These are phyloP conservation scores for Myxocyprinus asiaticus DNA, from an alignment of 2,113 vertebrate species.

Conservation along the genomic window DNA sequence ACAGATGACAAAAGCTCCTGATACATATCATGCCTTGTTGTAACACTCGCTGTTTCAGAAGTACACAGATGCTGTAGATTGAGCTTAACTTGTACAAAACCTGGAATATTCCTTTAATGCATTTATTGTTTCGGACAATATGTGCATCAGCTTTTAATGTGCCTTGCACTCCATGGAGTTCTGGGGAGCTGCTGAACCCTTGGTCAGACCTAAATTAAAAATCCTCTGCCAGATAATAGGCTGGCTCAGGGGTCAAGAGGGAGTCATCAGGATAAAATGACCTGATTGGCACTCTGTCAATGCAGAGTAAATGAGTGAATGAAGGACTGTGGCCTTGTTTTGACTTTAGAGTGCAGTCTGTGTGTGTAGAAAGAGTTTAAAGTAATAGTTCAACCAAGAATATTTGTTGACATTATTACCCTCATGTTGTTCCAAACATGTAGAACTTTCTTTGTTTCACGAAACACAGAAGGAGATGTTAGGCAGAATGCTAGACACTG, in stretches of 20 bases:
- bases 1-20: slow-evolving; percentile 22
- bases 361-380: slow-evolving; percentile 11
- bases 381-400: neutral
- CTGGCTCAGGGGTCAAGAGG: neutral
- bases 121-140: neutral
- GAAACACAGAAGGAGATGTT: no score
- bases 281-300: slow-evolving; percentile 13
- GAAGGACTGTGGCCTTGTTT: slow-evolving; percentile 3
- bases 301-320: slow-evolving; percentile 4
- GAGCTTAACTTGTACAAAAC: no score
- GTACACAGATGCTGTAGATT: no score
- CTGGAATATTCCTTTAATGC: neutral
- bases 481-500: no score
- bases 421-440: no score
- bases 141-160: neutral
- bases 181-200: slow-evolving; percentile 1
- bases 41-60: neutral
- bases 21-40: slow-evolving; percentile 13
- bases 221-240: slow-evolving; percentile 1
- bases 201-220: slow-evolving; percentile 21
- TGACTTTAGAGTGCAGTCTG: neutral
- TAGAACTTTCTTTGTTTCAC: no score
- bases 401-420: no score
- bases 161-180: neutral
- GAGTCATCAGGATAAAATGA: slow-evolving; percentile 9